Conservation (phyloP, 2,888 invertebrate genomes). For the Chorisops tibialis region DNA sequence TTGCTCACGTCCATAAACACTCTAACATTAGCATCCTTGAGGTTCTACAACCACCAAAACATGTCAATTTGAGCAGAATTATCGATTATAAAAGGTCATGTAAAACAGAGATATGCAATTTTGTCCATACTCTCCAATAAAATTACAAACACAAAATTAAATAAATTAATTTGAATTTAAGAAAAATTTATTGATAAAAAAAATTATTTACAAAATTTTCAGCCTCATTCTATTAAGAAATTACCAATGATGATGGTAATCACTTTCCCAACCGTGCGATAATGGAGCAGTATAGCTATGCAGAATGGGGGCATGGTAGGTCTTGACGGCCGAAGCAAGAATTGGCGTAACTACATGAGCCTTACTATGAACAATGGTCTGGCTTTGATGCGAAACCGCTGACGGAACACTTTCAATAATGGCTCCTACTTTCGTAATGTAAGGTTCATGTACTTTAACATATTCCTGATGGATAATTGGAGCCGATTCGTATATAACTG, state of each 20-base stretch:
- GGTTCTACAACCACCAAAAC: too few relatives aligned
- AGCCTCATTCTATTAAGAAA: too few relatives aligned
- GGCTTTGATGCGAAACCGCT: constrained; percentile 57
- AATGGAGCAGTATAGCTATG: constrained; percentile 35
- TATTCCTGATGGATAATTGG: constrained; percentile 20
- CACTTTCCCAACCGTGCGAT: not conserved
- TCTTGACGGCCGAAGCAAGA: constrained; percentile 33
- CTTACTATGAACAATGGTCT: constrained; percentile 54
- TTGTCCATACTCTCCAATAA: too few relatives aligned
- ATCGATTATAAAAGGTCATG: too few relatives aligned
- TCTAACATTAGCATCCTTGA: too few relatives aligned
- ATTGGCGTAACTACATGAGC: constrained; percentile 42
- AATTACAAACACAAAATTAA: too few relatives aligned
- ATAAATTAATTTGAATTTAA: too few relatives aligned
- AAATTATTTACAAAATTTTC: too few relatives aligned
- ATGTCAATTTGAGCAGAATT: too few relatives aligned
- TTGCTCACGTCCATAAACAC: too few relatives aligned
- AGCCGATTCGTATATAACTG: constrained; percentile 7
- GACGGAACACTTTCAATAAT: constrained; percentile 36
- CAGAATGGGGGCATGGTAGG: constrained; percentile 34
- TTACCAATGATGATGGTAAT: constrained; percentile 6
- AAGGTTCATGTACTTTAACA: constrained; percentile 32
- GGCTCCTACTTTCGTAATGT: constrained; percentile 34
- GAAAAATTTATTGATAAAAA: too few relatives aligned
- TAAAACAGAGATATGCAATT: too few relatives aligned